Base-by-base conservation (phyloP, 2,113 vertebrate genomes). In the Triplophysa siluroides region DNA sequence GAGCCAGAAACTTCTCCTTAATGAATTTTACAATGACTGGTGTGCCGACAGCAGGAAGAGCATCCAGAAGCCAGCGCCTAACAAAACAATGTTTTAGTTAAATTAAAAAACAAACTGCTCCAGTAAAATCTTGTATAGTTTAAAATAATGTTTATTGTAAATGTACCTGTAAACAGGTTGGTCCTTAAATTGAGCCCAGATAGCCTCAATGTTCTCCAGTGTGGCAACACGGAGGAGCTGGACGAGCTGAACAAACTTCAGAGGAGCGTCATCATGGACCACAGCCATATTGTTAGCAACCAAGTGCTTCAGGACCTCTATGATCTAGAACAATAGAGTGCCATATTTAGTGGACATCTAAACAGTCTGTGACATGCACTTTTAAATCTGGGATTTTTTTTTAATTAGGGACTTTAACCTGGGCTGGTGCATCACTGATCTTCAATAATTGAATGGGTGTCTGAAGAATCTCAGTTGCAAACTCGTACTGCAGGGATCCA, bases 61-160 rank as follows among this genome's bases (percentile, higher is more conserved):
- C 82, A 81, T 93, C 91, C 88, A 95, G 85, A 66, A 96, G 64
- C 89, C 92, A 93, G 56, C 88, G 83, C 82, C 95, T 96, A 71
- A 8, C 65, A 83, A 81, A 33, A 23, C 0, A 74, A 14, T 1
- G 16, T 33, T 72, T 78, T 19, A 61, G 54, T 38, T 0, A 56
- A n/a, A 56, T 0, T 21, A n/a, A 38, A 38, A 33, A 2, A 8
- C 1, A 4, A 64, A 72, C 45, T 14, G 1, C 13, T 23, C 0
- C 26, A 38, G 33, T 68, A 6, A 50, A 50, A 10, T 19, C 0
- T 2, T 7, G 9, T 19, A 19, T n/a, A n/a, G 18, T 67, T 0
- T 1, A 45, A 52, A 1, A 11, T 43, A n/a, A 26, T 38, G 33
- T 63, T 8, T 64, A 45, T 0, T 18, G 50, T 2, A 14, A 26